phyloP scores from a whole-genome alignment of 2,888 invertebrate species.

The Osmoderma eremita region DNA sequence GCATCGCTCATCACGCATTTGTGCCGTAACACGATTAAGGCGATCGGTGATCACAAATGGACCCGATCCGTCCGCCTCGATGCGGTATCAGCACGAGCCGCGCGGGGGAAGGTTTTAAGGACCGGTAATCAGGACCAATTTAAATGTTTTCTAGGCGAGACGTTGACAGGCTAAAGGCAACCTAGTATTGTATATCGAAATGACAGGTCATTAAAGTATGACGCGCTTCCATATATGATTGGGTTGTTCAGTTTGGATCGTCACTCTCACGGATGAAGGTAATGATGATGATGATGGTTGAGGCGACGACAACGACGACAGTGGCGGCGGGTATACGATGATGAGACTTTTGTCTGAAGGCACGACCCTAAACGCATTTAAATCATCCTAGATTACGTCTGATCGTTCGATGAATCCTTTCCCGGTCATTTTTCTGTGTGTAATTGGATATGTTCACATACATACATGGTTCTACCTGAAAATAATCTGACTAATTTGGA shows the following conservation, averaged over 20 bases:
- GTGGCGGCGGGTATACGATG: neutral
- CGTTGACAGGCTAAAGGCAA: constrained; percentile 43
- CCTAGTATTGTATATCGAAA: constrained; percentile 44
- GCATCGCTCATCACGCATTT: constrained; percentile 14
- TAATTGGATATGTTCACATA: too few species aligned
- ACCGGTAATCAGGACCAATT: constrained; percentile 43
- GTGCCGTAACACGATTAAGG: constrained; percentile 17
- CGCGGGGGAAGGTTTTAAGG: constrained; percentile 28
- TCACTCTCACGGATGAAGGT: constrained; percentile 37
- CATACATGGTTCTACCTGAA: too few species aligned
- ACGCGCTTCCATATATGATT: constrained; percentile 43
- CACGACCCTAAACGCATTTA: constrained; percentile 10
- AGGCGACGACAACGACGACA: neutral
- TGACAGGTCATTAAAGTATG: constrained; percentile 45
- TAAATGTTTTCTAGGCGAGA: constrained; percentile 42
- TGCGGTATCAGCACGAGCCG: constrained; percentile 16
- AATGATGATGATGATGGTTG: constrained; percentile 30
- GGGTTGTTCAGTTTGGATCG: constrained; percentile 27
- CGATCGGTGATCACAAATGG: constrained; percentile 23
- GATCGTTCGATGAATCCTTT: constrained; percentile 1
- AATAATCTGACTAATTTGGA: too few species aligned
- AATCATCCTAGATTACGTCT: constrained; percentile 22
- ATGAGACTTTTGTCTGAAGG: constrained; percentile 20
- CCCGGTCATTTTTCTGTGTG: too few species aligned
- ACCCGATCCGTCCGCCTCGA: neutral